Conservation (phyloP, 2,797 vertebrate genomes). For the Urophycis tenuis region DNA sequence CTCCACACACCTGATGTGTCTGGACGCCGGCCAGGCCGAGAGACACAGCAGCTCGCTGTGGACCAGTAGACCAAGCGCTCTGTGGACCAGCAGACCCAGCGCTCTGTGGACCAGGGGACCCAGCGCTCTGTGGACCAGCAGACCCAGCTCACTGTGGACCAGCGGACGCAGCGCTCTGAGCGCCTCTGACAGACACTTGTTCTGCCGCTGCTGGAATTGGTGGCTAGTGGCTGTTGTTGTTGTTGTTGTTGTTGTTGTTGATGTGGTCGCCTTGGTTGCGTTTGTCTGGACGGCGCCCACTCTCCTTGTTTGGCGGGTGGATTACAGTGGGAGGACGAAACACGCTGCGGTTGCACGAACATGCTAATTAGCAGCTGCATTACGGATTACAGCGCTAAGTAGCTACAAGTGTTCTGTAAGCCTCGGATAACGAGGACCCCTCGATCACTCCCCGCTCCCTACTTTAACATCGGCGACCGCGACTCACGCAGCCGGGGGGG, state of each 20-base stretch:
- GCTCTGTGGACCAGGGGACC: not conserved
- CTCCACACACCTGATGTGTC: constrained; percentile 8
- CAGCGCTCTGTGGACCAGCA: not conserved
- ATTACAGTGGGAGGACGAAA: constrained; percentile 35
- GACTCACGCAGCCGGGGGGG: too few relatives aligned
- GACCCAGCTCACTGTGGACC: constrained; percentile 24
- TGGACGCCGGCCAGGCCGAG: constrained; percentile 4
- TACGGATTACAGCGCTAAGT: constrained; percentile 51
- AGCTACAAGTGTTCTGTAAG: not conserved
- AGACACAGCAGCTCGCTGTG: constrained; percentile 22
- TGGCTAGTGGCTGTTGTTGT: constrained; percentile 30
- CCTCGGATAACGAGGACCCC: not conserved
- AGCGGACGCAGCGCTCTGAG: not conserved
- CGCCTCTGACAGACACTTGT: constrained; percentile 9
- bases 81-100: constrained; percentile 1
- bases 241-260: not conserved
- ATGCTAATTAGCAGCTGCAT: constrained; percentile 48
- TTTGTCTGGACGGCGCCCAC: constrained; percentile 22
- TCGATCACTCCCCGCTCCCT: not conserved
- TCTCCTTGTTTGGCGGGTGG: constrained; percentile 33
- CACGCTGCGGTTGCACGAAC: constrained; percentile 28
- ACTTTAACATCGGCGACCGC: not conserved
- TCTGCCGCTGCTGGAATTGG: not conserved
- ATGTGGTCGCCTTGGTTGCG: not conserved
- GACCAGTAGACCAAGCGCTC: too few relatives aligned